Conservation (phyloP, 2,797 vertebrate genomes). For the Ceryle rudis region DNA sequence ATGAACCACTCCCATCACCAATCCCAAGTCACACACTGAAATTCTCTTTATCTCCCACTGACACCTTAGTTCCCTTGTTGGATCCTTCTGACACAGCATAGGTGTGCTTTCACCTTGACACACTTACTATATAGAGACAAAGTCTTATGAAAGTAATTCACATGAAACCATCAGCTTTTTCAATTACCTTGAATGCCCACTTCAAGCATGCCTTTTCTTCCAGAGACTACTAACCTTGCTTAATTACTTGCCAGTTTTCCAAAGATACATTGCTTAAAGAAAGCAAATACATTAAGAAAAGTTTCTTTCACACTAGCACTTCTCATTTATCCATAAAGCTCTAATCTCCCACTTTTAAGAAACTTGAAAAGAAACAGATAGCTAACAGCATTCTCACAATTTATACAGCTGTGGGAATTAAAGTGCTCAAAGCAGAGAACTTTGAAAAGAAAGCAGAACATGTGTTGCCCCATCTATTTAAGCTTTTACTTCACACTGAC, state of each 20-base stretch:
- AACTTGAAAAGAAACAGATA: not conserved
- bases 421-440: not conserved
- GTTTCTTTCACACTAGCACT: not conserved
- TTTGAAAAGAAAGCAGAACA: not conserved
- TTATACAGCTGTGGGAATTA: not conserved
- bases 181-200: not conserved
- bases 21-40: not conserved
- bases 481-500: conserved; percentile 4
- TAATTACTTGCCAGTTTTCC: not conserved
- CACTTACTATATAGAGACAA: not conserved
- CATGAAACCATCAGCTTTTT: accelerated
- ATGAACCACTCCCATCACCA: not conserved
- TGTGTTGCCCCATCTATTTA: not conserved
- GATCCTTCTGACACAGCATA: not conserved
- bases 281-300: not conserved
- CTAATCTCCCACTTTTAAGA: not conserved
- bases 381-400: not conserved
- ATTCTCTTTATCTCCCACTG: not conserved
- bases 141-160: not conserved
- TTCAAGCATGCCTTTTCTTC: not conserved
- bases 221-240: not conserved
- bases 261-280: not conserved
- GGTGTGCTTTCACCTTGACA: not conserved
- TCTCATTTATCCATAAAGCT: not conserved
- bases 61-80: not conserved